Percentiles rank a stretch among this genome's conserved stretches.
These are phyloP conservation scores for Mustela lutreola DNA, from an alignment of 2,113 vertebrate genomes.

Conservation along the genomic window DNA sequence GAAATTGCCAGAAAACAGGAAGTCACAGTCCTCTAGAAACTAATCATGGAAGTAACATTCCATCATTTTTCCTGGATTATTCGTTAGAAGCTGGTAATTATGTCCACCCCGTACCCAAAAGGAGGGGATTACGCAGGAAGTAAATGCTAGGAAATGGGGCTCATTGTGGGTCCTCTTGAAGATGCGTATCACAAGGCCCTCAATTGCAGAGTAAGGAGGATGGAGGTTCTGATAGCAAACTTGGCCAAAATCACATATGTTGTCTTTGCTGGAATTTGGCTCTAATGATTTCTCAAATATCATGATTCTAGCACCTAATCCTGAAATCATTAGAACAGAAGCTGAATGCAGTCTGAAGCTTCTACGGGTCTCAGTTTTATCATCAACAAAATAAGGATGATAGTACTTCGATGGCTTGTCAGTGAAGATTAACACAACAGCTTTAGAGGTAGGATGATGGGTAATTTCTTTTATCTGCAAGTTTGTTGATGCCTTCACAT, in stretches of 20 bases:
- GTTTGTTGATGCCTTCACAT: background rate
- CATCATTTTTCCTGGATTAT: background rate
- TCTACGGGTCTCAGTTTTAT: slow-evolving; percentile 6
- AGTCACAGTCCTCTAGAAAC: background rate
- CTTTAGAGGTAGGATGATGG: background rate
- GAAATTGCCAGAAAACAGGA: background rate
- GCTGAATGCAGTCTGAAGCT: background rate
- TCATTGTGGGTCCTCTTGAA: background rate
- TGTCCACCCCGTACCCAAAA: background rate
- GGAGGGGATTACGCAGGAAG: background rate
- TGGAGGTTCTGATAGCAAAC: background rate
- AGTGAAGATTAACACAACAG: slow-evolving; percentile 51
- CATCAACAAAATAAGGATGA: slow-evolving; percentile 23
- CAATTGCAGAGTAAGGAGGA: background rate
- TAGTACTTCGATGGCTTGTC: background rate
- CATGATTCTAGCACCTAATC: background rate
- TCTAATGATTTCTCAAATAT: background rate
- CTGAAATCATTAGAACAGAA: slow-evolving; percentile 10
- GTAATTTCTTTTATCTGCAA: slow-evolving; percentile 17
- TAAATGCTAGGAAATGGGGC: background rate
- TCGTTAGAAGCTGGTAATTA: background rate
- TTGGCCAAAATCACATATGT: background rate
- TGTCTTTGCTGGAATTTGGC: background rate
- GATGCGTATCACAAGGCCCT: background rate
- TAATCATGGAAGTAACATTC: background rate